phyloP scores from a whole-genome alignment of 2,888 invertebrate species.

The Phrixothrix hirtus region DNA sequence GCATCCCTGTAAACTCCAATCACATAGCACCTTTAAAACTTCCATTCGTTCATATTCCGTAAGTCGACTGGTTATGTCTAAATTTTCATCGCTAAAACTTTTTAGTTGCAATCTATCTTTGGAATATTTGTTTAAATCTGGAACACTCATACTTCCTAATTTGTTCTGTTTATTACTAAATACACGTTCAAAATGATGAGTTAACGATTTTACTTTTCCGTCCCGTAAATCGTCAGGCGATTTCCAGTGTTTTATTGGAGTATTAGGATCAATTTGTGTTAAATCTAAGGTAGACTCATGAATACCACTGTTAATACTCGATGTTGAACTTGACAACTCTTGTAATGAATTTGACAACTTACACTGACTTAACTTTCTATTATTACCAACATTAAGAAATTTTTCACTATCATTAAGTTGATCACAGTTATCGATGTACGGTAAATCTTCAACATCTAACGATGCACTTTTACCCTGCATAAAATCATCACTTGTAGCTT shows the following conservation, averaged over 20 bases:
- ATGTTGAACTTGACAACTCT: conserved; percentile 55
- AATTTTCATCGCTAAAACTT: conserved; percentile 49
- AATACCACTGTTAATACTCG: conserved; percentile 52
- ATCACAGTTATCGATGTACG: conserved; percentile 40
- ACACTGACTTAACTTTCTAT: conserved; percentile 44
- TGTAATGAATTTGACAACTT: conserved; percentile 49
- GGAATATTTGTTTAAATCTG: conserved; percentile 43
- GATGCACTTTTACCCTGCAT: conserved; percentile 51
- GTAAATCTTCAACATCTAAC: conserved; percentile 47
- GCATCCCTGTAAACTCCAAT: conserved; percentile 55
- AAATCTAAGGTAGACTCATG: conserved; percentile 54
- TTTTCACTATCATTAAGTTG: conserved; percentile 44
- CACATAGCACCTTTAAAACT: conserved; percentile 52
- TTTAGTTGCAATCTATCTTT: conserved; percentile 32
- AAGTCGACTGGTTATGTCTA: conserved; percentile 49
- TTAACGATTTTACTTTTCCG: conserved; percentile 69
- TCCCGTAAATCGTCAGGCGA: conserved; percentile 71
- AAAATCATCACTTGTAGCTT: conserved; percentile 43
- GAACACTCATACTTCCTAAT: conserved; percentile 48
- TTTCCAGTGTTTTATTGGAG: conserved; percentile 65
- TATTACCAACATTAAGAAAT: conserved; percentile 46
- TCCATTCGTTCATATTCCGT: conserved; percentile 53
- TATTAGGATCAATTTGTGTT: conserved; percentile 49
- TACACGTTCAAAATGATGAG: conserved; percentile 68
- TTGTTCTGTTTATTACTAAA: conserved; percentile 31